Evolutionary conservation across 2,113 vertebrate species (phyloP), one percentile per base, ranked within the genome.

Genomic region (Origma solitaria): DNA sequence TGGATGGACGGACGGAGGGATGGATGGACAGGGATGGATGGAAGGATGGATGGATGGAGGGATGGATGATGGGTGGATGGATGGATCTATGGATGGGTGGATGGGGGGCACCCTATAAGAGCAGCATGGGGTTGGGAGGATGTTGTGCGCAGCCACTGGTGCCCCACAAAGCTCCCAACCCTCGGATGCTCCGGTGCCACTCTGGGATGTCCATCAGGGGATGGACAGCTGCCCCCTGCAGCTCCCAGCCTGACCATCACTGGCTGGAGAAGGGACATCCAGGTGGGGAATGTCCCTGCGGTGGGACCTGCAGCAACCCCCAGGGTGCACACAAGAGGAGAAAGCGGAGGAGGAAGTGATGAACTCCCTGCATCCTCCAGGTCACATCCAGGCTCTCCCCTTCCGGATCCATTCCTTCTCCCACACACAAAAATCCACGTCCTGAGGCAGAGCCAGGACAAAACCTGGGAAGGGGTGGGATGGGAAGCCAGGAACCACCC

Each of bases 191-290:
- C 38, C 1, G 5, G 45, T 4, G 24, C 58, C 35, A 33, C 58
- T 27, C 1, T 0, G 4, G 49, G 49, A n/a, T 66, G 45, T 23
- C 79, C 0, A 0, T 28, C 24, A 70, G 79, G 23, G 65, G 15
- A 28, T 2, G 25, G 49, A 65, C 62, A 88, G 49, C 28, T 65
- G 60, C 28, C 31, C 77, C 15, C 42, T 89, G 30, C 58, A 80
- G 81, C 62, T 71, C n/a, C 42, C 10, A 7, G 33, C 42, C 47
- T 54, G 76, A 49, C 49, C 17, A 7, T 10, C 4, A 3, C 14
- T 8, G 3, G 35, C 38, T 53, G 64, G 49, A 60, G 57, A 54
- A 25, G 38, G 57, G 49, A 50, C 15, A 47, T 35, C 53, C 78
- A 14, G 42, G 10, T 15, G 30, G 15, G 23, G 15, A 22, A 61